Evolutionary conservation across 2,113 vertebrate genomes (phyloP).

Genomic region (Pseudonaja textilis): DNA sequence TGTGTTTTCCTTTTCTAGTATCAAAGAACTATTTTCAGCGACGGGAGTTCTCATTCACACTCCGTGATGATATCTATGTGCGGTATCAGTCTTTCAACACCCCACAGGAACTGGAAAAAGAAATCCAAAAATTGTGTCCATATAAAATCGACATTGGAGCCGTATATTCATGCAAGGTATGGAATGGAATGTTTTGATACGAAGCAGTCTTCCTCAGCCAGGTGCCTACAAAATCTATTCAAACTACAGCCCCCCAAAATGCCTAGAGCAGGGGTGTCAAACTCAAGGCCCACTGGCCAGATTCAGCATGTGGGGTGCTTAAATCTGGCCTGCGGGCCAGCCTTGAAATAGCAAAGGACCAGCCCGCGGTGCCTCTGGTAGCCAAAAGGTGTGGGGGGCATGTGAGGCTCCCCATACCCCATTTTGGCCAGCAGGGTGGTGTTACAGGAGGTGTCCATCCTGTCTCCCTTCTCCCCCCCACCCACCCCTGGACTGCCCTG

Average conservation of each 20-base stretch:
- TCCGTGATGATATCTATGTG: slow-evolving; percentile 93
- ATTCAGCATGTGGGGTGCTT: no score
- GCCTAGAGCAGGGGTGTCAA: background rate
- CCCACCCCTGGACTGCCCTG: no score
- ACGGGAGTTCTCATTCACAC: slow-evolving; percentile 94
- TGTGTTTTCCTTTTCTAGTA: slow-evolving; percentile 48
- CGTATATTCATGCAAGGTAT: slow-evolving; percentile 87
- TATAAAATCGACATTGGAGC: slow-evolving; percentile 97
- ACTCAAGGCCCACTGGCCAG: no score
- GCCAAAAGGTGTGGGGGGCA: no score
- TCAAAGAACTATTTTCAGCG: slow-evolving; percentile 91
- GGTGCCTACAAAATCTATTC: background rate
- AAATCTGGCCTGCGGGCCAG: no score
- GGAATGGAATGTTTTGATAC: background rate
- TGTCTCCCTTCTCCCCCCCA: no score
- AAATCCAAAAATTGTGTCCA: slow-evolving; percentile 90
- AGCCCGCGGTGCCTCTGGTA: no score
- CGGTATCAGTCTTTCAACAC: slow-evolving; percentile 91
- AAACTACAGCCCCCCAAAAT: background rate
- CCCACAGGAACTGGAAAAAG: slow-evolving; percentile 90
- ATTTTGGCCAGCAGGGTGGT: no score
- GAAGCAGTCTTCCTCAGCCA: background rate
- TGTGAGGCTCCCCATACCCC: no score
- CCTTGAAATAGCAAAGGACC: no score
- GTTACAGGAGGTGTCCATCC: no score